Evolutionary conservation across 2,797 vertebrate genomes (phyloP).

Genomic region (Petrocephalus sullivani): DNA sequence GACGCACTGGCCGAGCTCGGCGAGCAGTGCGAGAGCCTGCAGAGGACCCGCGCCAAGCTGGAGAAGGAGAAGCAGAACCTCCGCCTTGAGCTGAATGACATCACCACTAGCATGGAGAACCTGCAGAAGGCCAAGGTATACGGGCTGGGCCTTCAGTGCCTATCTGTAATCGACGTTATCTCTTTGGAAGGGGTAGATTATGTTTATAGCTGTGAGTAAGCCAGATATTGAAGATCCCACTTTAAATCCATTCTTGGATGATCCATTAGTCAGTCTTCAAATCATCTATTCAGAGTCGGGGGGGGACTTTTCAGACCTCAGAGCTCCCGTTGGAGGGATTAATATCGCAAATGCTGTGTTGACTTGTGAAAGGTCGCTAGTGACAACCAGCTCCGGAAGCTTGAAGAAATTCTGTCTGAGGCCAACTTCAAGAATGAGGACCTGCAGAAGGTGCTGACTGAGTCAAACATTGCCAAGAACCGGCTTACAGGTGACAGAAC

Average conservation of each 20-base stretch:
- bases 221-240: neutral
- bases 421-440: constrained; percentile 66
- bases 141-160: neutral
- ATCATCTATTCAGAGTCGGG: neutral
- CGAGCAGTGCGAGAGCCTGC: constrained; percentile 69
- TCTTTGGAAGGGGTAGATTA: neutral
- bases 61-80: constrained; percentile 75
- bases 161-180: neutral
- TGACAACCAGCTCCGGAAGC: constrained; percentile 64
- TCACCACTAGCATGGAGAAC: constrained; percentile 58
- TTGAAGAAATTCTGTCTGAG: constrained; percentile 67
- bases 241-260: neutral
- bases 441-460: constrained; percentile 63
- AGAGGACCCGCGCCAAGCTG: constrained; percentile 64
- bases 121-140: constrained; percentile 69
- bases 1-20: constrained; percentile 60
- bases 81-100: constrained; percentile 68
- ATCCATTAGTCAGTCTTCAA: neutral
- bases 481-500: constrained; percentile 59
- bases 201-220: neutral
- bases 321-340: neutral
- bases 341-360: neutral
- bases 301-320: neutral
- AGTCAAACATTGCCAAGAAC: constrained; percentile 63
- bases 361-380: constrained; percentile 52